phyloP scores from a whole-genome alignment of 2,888 invertebrate species.

The Pheosia tremula region DNA sequence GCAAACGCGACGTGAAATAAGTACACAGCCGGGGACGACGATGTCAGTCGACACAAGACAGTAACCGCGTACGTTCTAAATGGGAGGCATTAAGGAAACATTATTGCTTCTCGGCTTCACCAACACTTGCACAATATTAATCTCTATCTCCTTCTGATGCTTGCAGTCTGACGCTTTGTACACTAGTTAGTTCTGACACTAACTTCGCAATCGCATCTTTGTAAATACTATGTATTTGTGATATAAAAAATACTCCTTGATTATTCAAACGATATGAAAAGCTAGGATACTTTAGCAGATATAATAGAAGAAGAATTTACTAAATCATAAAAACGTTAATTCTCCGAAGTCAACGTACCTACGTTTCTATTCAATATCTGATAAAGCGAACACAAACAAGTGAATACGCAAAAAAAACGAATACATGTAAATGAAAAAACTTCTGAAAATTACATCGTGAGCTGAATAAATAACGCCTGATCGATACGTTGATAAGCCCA shows the following conservation, averaged over 20 bases:
- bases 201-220: constrained; percentile 26
- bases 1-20: constrained; percentile 61
- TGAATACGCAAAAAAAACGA: constrained; percentile 61
- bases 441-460: constrained; percentile 74
- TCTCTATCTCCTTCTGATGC: constrained; percentile 69
- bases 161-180: constrained; percentile 50
- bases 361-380: constrained; percentile 62
- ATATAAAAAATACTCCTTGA: not conserved
- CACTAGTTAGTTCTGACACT: constrained; percentile 60
- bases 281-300: not conserved
- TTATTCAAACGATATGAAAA: not conserved
- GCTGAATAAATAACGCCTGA: constrained; percentile 75
- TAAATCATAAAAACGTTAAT: constrained; percentile 40
- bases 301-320: not conserved
- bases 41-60: constrained; percentile 69
- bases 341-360: constrained; percentile 39
- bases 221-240: not conserved
- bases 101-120: constrained; percentile 77
- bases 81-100: constrained; percentile 78
- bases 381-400: constrained; percentile 66
- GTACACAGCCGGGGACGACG: constrained; percentile 56
- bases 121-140: constrained; percentile 77
- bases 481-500: constrained; percentile 78
- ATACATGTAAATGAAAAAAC: constrained; percentile 77
- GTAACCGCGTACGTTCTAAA: constrained; percentile 76